phyloP scores from a whole-genome alignment of 37 sponge, comb jelly and placozoan species.

The Ianthella basta region DNA sequence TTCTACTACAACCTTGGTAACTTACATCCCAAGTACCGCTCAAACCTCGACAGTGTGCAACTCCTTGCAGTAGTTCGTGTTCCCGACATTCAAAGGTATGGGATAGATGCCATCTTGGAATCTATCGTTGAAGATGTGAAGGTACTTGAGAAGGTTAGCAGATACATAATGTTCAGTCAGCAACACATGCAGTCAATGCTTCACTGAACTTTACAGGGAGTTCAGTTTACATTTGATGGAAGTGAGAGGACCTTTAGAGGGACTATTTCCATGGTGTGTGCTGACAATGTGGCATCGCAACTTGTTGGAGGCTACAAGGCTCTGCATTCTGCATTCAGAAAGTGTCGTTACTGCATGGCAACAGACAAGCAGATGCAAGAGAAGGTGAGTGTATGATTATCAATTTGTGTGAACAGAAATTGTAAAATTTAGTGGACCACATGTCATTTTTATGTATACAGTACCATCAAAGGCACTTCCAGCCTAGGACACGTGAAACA shows the following conservation, averaged over 20 bases:
- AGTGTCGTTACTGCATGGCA: constrained; percentile 62
- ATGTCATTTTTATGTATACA: background rate
- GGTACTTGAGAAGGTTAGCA: constrained; percentile 45
- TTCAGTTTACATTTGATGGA: constrained; percentile 27
- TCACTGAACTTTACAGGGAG: constrained; percentile 25
- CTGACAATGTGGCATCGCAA: constrained; percentile 52
- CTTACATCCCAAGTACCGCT: constrained; percentile 40
- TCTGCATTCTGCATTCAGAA: constrained; percentile 45
- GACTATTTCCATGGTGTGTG: constrained; percentile 47
- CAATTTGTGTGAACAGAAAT: background rate
- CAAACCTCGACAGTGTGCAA: constrained; percentile 31
- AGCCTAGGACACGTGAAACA: constrained; percentile 29
- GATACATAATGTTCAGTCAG: background rate
- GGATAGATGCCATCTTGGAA: constrained; percentile 35
- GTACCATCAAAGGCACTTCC: constrained; percentile 44
- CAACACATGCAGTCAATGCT: no score
- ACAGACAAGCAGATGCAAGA: constrained; percentile 35
- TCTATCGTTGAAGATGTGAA: constrained; percentile 40
- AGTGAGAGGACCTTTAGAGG: constrained; percentile 30
- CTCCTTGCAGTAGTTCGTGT: constrained; percentile 35
- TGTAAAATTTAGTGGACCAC: no score
- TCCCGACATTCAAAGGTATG: constrained; percentile 32
- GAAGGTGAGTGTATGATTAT: constrained; percentile 35
- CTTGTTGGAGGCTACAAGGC: constrained; percentile 58
- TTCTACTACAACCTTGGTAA: constrained; percentile 61